Conservation (phyloP, 2,797 vertebrate species). For the Chaetodon trifasciatus region DNA sequence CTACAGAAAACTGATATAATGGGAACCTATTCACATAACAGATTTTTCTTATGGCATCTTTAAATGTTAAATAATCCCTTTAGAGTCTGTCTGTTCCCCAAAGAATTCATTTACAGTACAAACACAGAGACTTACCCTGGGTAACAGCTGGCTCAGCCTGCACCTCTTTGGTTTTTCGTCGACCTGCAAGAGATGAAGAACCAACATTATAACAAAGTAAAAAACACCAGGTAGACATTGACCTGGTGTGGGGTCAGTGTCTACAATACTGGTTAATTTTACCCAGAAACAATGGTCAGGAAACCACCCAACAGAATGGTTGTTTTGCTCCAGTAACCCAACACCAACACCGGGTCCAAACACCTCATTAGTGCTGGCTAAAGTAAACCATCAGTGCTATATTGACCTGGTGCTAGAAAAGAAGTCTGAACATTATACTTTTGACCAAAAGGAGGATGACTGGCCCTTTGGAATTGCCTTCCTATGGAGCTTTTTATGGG, state of each 20-base stretch:
- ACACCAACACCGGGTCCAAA: background rate
- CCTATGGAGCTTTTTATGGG: background rate
- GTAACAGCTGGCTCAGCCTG: background rate
- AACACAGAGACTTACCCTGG: conserved; percentile 33
- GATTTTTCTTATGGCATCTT: background rate
- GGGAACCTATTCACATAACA: no score
- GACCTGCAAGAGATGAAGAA: conserved; percentile 44
- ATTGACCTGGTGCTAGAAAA: background rate
- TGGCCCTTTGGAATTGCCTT: background rate
- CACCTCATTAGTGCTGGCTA: no score
- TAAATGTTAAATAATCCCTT: background rate
- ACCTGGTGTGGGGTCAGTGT: background rate
- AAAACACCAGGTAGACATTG: background rate
- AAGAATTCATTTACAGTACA: background rate
- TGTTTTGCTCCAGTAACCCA: background rate
- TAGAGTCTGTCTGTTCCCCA: background rate
- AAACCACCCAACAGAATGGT: background rate
- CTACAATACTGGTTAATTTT: background rate
- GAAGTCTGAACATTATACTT: background rate
- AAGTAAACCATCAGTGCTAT: background rate
- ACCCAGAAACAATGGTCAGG: background rate
- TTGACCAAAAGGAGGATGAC: background rate
- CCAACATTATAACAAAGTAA: background rate
- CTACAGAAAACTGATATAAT: no score
- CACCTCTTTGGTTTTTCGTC: conserved; percentile 7